A percentile compares a stretch with the other conserved stretches of the same genome.
Evolutionary conservation across 2,797 vertebrate genomes (phyloP).

Genomic region (Buceros bicornis): DNA sequence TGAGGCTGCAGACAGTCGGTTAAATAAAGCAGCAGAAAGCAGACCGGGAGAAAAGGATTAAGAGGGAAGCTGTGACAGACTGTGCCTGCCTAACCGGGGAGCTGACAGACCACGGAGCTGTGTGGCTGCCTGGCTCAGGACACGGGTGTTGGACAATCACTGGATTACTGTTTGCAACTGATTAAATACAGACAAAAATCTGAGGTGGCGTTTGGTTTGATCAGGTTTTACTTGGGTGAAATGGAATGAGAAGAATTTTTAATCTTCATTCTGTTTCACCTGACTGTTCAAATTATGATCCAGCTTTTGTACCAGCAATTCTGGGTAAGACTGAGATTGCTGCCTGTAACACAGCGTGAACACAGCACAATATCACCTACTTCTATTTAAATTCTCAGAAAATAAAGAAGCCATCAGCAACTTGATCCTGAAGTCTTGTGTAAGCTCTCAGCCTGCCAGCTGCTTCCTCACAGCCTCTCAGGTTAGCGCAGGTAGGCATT

Average conservation of each 20-base stretch:
- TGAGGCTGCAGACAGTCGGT: background rate
- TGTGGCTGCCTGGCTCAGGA: background rate
- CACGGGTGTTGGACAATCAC: background rate
- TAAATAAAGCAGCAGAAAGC: background rate
- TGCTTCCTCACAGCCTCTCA: background rate
- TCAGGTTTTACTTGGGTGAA: background rate
- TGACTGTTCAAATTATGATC: no score
- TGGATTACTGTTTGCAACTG: background rate
- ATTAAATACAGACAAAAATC: background rate
- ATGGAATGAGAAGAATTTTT: background rate
- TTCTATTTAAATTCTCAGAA: background rate
- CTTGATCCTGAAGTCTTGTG: background rate
- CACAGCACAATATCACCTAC: background rate
- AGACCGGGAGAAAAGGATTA: background rate
- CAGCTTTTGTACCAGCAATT: background rate
- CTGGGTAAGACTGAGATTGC: background rate
- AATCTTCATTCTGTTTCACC: background rate
- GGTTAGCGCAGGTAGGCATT: background rate
- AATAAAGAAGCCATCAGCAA: background rate
- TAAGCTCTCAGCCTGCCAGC: background rate
- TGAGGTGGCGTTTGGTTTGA: background rate
- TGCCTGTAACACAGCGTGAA: background rate
- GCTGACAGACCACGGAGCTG: background rate
- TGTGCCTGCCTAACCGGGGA: rapidly evolving
- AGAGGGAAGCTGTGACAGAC: background rate